Evolutionary conservation across 2,888 invertebrate species (phyloP).

Genomic region (Nudaria mundana): DNA sequence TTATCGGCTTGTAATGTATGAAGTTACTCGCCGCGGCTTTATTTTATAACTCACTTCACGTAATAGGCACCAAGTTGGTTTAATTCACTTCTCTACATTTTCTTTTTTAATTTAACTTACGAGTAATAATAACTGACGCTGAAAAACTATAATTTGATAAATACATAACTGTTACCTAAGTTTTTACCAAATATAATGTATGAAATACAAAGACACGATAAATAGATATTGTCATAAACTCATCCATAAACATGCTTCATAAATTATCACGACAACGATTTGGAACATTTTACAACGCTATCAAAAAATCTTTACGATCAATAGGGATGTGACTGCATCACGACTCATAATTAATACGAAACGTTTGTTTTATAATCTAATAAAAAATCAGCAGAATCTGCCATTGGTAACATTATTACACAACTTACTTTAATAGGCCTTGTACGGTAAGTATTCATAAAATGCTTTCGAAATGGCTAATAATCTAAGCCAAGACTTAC

Average conservation of each 20-base stretch:
- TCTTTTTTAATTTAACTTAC: conserved; percentile 59
- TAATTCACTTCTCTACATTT: conserved; percentile 67
- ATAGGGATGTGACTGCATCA: conserved; percentile 69
- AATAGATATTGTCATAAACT: conserved; percentile 67
- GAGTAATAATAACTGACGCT: conserved; percentile 34
- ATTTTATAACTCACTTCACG: conserved; percentile 80
- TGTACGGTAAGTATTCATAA: conserved; percentile 59
- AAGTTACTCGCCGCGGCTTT: conserved; percentile 75
- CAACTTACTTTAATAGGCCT: conserved; percentile 46
- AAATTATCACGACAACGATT: conserved; percentile 79
- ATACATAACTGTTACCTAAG: no score
- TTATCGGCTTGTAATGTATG: conserved; percentile 82
- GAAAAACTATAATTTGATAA: conserved; percentile 29
- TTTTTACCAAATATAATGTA: no score
- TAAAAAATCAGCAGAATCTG: conserved; percentile 72
- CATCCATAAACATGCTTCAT: conserved; percentile 77
- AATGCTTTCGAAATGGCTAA: conserved; percentile 54
- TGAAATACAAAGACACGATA: conserved; percentile 33
- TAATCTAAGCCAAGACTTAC: conserved; percentile 44
- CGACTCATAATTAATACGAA: conserved; percentile 77
- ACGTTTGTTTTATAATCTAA: conserved; percentile 79
- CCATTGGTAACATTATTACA: conserved; percentile 48
- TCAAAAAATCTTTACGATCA: conserved; percentile 77
- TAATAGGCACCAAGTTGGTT: conserved; percentile 71
- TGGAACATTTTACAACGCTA: conserved; percentile 78